These are phyloP conservation scores for Periparus ater DNA, from an alignment of 2,797 vertebrate genomes.

Conservation along the genomic window DNA sequence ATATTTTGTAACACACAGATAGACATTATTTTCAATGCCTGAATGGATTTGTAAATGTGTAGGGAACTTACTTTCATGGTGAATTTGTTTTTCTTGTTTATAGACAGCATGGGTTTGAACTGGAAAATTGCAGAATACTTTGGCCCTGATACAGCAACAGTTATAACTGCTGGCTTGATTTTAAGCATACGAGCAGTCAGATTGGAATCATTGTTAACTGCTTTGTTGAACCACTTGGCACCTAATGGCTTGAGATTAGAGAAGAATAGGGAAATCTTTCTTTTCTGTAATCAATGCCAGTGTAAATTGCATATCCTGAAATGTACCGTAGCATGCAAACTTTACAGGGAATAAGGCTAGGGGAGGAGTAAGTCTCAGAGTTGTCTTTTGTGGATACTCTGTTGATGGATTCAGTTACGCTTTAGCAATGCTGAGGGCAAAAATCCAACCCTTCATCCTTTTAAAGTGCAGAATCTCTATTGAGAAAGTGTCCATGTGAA, in stretches of 20 bases:
- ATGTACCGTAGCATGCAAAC: background rate
- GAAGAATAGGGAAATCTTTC: conserved; percentile 26
- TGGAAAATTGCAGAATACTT: conserved; percentile 14
- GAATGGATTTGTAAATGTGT: background rate
- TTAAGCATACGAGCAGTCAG: background rate
- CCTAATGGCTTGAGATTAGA: conserved; percentile 12
- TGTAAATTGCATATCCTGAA: conserved; percentile 4
- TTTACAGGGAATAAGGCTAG: background rate
- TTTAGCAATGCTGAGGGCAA: background rate
- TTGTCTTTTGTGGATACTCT: conserved; percentile 2
- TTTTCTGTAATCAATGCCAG: background rate
- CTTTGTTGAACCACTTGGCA: conserved; percentile 37
- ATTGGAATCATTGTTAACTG: background rate
- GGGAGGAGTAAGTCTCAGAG: background rate
- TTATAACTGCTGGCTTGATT: conserved; percentile 7
- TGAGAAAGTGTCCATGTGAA: background rate
- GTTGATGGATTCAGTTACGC: background rate
- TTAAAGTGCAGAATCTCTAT: background rate
- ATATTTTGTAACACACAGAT: background rate
- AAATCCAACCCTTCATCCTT: conserved; percentile 2
- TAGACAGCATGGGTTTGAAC: conserved; percentile 1
- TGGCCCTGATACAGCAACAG: background rate
- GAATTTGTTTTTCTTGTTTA: conserved; percentile 36
- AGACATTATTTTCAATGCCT: background rate
- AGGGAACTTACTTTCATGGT: background rate